These are phyloP conservation scores for Deilephila elpenor DNA, from an alignment of 2,888 invertebrate genomes.

Conservation along the genomic window DNA sequence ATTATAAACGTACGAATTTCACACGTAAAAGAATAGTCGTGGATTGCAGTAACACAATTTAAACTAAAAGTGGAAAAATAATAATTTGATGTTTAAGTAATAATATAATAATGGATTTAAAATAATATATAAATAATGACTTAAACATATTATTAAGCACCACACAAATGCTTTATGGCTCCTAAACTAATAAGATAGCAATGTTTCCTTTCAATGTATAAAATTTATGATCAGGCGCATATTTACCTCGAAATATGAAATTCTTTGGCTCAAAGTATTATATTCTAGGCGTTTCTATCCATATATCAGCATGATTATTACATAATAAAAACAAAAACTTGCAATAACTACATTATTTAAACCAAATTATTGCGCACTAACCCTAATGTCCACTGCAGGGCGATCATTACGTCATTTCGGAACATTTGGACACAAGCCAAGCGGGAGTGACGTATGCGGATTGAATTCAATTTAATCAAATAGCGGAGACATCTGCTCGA, in stretches of 20 bases:
- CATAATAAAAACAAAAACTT: not conserved
- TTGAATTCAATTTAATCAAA: conserved; percentile 21
- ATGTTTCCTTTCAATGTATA: not conserved
- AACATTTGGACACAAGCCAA: conserved; percentile 9
- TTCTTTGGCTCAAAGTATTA: too few species aligned
- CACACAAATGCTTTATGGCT: not conserved
- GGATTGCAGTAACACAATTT: not conserved
- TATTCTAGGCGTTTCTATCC: too few species aligned
- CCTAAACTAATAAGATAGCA: conserved; percentile 12
- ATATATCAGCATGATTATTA: too few species aligned
- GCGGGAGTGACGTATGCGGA: not conserved
- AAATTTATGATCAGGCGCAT: not conserved
- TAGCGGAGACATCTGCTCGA: conserved; percentile 5
- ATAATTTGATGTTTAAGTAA: too few species aligned
- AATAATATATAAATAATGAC: too few species aligned
- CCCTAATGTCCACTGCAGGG: not conserved
- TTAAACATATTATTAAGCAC: too few species aligned
- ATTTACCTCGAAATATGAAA: not conserved
- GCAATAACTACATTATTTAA: not conserved
- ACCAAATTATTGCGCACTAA: not conserved
- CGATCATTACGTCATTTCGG: not conserved
- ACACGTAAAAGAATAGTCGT: not conserved
- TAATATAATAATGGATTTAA: too few species aligned
- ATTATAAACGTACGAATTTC: not conserved
- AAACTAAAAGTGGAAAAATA: too few species aligned